Evolutionary conservation across 2,888 invertebrate genomes (phyloP), one percentile per base, ranked within the genome.

Genomic region (Lasioglossum lativentre): DNA sequence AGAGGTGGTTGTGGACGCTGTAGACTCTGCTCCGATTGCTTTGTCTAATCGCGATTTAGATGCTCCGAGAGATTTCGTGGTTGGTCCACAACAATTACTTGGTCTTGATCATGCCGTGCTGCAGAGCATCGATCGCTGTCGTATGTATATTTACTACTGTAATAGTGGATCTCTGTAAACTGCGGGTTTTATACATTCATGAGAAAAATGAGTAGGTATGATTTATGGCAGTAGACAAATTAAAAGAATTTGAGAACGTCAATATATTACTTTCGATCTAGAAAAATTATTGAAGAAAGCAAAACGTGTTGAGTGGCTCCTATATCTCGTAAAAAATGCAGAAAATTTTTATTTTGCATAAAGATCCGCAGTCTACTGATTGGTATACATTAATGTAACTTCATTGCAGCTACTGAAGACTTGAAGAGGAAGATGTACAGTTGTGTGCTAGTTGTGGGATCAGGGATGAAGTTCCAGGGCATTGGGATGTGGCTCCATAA

Each of bases 351-450:
- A 70, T 27, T n/a, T 14, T 27, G 56, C 12, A 82, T 93, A 94
- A 75, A 19, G 19, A 52, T n/a, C 23, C 8, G 6, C 23, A 10
- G 23, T 52, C 23, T 47, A 19, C 47, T 6, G 47, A 23, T 52
- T 2, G 8, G 8, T 4, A 56, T 56, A 56, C 2, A 10, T 23
- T 56, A 56, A n/a, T 12, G 4, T n/a, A 1, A 56, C n/a, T 56
- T 56, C 12, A n/a, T n/a, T 4, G n/a, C 90, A 96, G 97, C 97
- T 6, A 97, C 96, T 78, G 99, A 99, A 89, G 99, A 99, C 90
- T 95, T 98, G 82, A 99, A 98, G 95, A 96, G 98, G 72, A 98
- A 99, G 95, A 99, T 99, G 98, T 99, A 98, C 94, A 98, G 98
- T 80, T 98, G 98, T 92, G 98, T 99, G 86, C 95, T 99, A 38